Base-by-base conservation (phyloP, 2,113 vertebrate species). In the Syngnathus typhle region DNA sequence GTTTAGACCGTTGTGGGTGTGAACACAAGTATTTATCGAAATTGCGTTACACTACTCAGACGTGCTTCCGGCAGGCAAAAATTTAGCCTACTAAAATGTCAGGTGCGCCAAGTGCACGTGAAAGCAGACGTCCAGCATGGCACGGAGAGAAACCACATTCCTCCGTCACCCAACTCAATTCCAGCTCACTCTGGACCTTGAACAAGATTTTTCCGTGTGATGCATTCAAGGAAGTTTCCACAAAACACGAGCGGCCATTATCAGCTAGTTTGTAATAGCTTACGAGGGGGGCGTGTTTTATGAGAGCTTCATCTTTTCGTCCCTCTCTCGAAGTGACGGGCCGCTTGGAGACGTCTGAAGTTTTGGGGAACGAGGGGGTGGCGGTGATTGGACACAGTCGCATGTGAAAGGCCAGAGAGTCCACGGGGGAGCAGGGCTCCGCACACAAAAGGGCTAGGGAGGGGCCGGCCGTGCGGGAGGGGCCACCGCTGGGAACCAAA, bases 371-470 rank as follows among this genome's bases (percentile, higher is more conserved):
- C 75, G 67, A 72, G 72, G 82, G 85, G 77, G 63, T 19, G 44
- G 46, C 68, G 74, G 82, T 87, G 88, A 91, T 90, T 91, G 88
- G 87, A 91, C 89, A 91, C 91, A 92, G 87, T 91, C 79, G 79
- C 88, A 84, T 86, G 85, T 90, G 86, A 91, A 91, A 90, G 82
- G 80, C 87, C 88, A 86, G 82, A 82, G 82, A 85, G 87, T 81
- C 88, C 76, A 77, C 84, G 74, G 86, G 55, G 86, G 88, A 89
- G 87, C 80, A 75, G 65, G 75, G 55, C 82, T 84, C 85, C 67
- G 44, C 81, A 79, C 80, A 90, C 88, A 91, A 92, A 92, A 89
- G 83, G 68, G 69, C 78, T 75, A 47, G 60, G 79, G 83, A 81
- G 84, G 82, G 76, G 80, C 70, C 62, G 43, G 7, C 59, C 23